Conservation (phyloP, 2,113 vertebrate genomes). For the Lucifuga dentata region DNA sequence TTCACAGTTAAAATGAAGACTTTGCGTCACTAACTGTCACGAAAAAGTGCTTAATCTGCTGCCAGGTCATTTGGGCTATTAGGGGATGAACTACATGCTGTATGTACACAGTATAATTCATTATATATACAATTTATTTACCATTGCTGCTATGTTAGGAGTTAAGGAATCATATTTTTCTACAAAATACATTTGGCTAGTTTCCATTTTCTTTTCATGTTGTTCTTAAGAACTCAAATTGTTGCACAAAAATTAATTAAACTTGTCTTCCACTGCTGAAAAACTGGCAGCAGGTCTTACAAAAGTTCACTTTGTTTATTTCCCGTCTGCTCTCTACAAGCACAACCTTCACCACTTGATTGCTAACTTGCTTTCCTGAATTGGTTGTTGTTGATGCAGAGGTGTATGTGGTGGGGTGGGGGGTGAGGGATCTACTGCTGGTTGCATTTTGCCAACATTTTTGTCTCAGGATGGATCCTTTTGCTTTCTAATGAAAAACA, state of each 20-base stretch:
- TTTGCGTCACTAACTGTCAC: conserved; percentile 21
- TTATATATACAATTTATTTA: conserved; percentile 8
- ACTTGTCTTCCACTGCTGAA: too few relatives aligned
- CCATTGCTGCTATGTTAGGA: neutral
- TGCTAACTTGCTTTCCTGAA: neutral
- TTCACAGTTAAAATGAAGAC: conserved; percentile 32
- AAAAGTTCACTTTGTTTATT: neutral
- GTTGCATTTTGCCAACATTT: neutral
- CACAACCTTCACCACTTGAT: neutral
- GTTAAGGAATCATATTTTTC: neutral
- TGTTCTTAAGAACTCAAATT: too few relatives aligned
- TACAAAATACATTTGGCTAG: neutral
- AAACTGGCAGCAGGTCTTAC: too few relatives aligned
- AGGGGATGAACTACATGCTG: conserved; percentile 36
- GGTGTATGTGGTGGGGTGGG: too few relatives aligned
- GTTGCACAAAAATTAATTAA: too few relatives aligned
- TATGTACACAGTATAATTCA: conserved; percentile 6
- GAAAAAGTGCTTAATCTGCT: conserved; percentile 4
- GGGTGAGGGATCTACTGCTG: too few relatives aligned
- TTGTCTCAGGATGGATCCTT: neutral
- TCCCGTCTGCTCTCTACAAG: neutral
- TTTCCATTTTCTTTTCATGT: too few relatives aligned
- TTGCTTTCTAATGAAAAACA: neutral
- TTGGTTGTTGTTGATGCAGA: too few relatives aligned
- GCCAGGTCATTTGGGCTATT: conserved; percentile 34